Conservation (phyloP, 2,797 vertebrate species). For the Pangasius larnaudii region DNA sequence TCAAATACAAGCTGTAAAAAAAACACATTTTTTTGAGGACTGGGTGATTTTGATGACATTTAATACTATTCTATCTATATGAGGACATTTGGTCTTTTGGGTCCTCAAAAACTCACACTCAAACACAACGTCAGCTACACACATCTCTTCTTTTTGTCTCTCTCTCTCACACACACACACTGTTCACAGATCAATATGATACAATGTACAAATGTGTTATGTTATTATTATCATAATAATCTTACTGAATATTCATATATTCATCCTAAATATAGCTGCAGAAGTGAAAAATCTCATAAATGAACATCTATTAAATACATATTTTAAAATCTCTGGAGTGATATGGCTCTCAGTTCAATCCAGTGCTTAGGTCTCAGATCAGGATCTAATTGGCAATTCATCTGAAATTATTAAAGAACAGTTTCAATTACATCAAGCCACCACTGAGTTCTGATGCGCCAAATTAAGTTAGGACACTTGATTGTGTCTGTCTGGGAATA, state of each 20-base stretch:
- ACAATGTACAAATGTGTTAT: background rate
- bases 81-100: background rate
- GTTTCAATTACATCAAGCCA: constrained; percentile 95
- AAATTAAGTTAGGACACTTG: constrained; percentile 96
- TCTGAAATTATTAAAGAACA: constrained; percentile 98
- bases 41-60: background rate
- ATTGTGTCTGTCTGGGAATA: constrained; percentile 86
- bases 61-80: background rate
- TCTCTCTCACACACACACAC: background rate
- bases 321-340: constrained; percentile 79
- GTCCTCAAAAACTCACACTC: background rate
- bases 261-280: background rate
- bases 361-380: constrained; percentile 90
- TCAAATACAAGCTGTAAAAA: too few relatives aligned
- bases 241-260: background rate
- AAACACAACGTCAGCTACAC: background rate
- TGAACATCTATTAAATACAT: constrained; percentile 51
- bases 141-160: background rate
- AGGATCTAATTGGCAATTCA: constrained; percentile 96
- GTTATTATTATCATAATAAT: background rate
- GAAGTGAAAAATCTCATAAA: constrained; percentile 58
- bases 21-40: background rate
- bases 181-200: background rate
- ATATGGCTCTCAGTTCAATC: constrained; percentile 88
- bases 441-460: constrained; percentile 86